phyloP scores from a whole-genome alignment of 2,797 vertebrate species.

The Bufotes viridis region DNA sequence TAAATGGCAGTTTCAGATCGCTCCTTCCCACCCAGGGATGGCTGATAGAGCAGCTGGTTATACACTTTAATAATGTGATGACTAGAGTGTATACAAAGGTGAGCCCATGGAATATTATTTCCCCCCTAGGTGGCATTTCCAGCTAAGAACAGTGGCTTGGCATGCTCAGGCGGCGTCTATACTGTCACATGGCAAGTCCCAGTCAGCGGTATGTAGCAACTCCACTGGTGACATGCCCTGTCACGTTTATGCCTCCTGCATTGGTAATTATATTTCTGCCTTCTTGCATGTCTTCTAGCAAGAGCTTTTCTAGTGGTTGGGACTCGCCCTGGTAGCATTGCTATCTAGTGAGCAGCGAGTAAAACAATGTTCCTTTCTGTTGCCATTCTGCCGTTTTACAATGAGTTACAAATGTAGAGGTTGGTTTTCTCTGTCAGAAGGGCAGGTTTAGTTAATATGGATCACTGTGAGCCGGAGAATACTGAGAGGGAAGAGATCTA shows the following conservation, averaged over 20 bases:
- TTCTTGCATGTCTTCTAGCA: conserved; percentile 46
- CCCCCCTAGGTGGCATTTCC: conserved; percentile 55
- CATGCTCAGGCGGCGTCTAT: conserved; percentile 50
- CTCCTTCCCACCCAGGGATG: no score
- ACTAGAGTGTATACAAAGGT: not conserved
- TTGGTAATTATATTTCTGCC: conserved; percentile 59
- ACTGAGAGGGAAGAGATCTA: not conserved
- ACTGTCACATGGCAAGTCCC: conserved; percentile 56
- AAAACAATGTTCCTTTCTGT: conserved; percentile 35
- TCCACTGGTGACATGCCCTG: conserved; percentile 53
- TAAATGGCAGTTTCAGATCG: not conserved
- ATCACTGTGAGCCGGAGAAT: not conserved
- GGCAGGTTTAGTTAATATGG: conserved; percentile 5
- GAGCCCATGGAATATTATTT: not conserved
- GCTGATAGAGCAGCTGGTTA: not conserved
- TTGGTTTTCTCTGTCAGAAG: not conserved
- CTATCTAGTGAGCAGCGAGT: conserved; percentile 5
- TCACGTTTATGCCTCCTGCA: conserved; percentile 46
- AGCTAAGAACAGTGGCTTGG: conserved; percentile 47
- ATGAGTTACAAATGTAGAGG: not conserved
- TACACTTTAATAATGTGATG: not conserved
- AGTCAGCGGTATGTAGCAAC: conserved; percentile 56
- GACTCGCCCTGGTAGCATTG: conserved; percentile 47
- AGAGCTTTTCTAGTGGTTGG: conserved; percentile 30
- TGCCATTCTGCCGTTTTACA: conserved; percentile 12